Evolutionary conservation across 2,797 vertebrate species (phyloP), one percentile per base, ranked within the genome.

Genomic region (Arctocebus calabarensis): DNA sequence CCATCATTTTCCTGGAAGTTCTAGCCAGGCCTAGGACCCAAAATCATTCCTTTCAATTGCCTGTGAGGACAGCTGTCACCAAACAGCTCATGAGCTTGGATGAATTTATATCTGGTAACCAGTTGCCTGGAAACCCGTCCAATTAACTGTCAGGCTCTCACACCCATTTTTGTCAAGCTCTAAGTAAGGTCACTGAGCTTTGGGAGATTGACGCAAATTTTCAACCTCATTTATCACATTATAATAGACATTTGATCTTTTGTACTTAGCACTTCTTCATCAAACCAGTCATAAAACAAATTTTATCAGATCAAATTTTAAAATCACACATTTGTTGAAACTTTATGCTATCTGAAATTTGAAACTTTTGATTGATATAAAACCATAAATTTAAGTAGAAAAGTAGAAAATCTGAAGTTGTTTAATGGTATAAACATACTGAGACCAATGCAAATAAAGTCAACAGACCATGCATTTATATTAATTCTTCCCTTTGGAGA

Each of bases 381-480:
- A 84, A 94, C 37, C 62, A 29, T 25, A 61, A 62, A 79, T 84
- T 68, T 71, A 84, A 88, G 91, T 34, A 81, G 66, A 75, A 94
- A 94, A 55, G 45, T 87, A 74, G 52, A 59, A 93, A 52, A 94
- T 52, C 9, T 91, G 34, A 89, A 68, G 10, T 48, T 71, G 22
- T 90, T 88, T 79, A 93, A 73, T 92, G n/a, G 70, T 84, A 84
- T 78, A 84, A 96, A 86, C 8, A 81, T 61, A 91, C 20, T 32
- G 23, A 82, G 22, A 59, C 11, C 27, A 11, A 77, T 9, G 5
- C 59, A 84, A 96, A 83, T 91, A 71, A 90, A 11, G 34, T 73
- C n/a, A 64, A 43, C 3, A 27, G 8, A 82, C 48, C 12, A 64
- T n/a, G 5, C 22, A 71, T 88, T 94, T 61, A 55, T 55, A 84